These are phyloP conservation scores for Amitus sp. DNA, from an alignment of 2,888 invertebrate genomes.

Conservation along the genomic window DNA sequence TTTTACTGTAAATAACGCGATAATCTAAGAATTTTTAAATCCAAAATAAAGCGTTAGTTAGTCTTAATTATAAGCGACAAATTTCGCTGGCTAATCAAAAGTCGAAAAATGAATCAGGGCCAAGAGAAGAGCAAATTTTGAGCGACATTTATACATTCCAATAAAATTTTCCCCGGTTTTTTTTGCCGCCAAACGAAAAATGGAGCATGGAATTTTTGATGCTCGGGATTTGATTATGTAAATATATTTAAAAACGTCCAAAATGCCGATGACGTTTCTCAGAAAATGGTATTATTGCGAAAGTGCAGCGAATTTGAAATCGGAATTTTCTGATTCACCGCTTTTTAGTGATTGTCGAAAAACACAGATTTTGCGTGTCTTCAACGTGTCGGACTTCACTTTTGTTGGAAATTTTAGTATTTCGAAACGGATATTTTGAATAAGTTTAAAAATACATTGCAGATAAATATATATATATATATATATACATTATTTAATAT, in stretches of 20 bases:
- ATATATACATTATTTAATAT: constrained; percentile 26
- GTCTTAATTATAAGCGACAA: too few relatives aligned
- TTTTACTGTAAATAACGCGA: not conserved
- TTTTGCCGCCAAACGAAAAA: not conserved
- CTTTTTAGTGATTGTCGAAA: not conserved
- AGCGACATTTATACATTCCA: constrained; percentile 10
- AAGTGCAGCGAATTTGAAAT: constrained; percentile 4
- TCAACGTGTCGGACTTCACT: not conserved
- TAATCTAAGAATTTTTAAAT: not conserved
- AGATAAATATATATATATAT: not conserved
- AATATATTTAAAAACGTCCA: constrained; percentile 25
- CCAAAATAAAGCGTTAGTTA: too few relatives aligned
- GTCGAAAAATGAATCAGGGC: constrained; percentile 1
- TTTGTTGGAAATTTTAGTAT: constrained; percentile 11
- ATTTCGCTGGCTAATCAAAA: not conserved
- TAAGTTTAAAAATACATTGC: constrained; percentile 13
- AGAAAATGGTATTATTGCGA: not conserved
- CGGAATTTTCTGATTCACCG: constrained; percentile 17
- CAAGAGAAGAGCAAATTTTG: constrained; percentile 12
- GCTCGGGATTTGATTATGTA: constrained; percentile 25
- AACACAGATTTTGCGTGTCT: not conserved
- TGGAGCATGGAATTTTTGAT: constrained; percentile 4
- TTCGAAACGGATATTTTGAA: constrained; percentile 26
- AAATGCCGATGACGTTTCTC: constrained; percentile 21
- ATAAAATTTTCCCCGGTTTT: not conserved